Evolutionary conservation across 2,888 invertebrate species (phyloP).

Genomic region (Saturnia pavonia): DNA sequence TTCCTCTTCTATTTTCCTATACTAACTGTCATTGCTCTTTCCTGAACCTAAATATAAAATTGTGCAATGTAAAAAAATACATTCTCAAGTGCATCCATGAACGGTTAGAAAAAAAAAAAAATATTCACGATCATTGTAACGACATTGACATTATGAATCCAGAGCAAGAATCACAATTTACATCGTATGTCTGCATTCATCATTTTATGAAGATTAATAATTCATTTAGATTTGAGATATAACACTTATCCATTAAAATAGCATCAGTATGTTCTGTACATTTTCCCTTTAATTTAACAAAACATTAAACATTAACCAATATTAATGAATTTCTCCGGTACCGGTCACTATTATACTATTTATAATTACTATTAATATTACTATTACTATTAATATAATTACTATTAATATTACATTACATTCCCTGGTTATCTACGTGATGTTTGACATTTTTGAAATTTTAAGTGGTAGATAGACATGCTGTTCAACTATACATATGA

Average conservation of each 20-base stretch:
- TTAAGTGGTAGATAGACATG: no score
- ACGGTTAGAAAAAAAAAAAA: constrained; percentile 17
- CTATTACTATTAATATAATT: no score
- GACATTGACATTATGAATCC: constrained; percentile 57
- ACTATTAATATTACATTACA: no score
- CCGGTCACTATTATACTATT: no score
- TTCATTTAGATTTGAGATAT: background rate
- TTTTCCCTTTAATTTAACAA: background rate
- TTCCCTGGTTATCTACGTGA: no score
- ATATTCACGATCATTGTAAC: constrained; percentile 61
- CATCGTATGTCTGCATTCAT: constrained; percentile 26
- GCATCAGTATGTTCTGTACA: background rate
- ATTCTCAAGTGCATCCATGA: constrained; percentile 17
- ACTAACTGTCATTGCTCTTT: background rate
- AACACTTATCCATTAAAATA: background rate
- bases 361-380: no score
- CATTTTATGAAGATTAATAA: background rate
- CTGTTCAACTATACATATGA: no score
- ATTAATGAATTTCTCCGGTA: no score
- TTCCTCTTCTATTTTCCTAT: background rate
- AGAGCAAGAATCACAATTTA: constrained; percentile 58
- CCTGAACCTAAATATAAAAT: constrained; percentile 9
- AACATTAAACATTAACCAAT: background rate
- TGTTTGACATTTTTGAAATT: no score
- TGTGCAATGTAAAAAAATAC: constrained; percentile 10